Base-by-base conservation (phyloP, 35 echinoderm and acorn worm genomes). In the Holothuria glaberrima region DNA sequence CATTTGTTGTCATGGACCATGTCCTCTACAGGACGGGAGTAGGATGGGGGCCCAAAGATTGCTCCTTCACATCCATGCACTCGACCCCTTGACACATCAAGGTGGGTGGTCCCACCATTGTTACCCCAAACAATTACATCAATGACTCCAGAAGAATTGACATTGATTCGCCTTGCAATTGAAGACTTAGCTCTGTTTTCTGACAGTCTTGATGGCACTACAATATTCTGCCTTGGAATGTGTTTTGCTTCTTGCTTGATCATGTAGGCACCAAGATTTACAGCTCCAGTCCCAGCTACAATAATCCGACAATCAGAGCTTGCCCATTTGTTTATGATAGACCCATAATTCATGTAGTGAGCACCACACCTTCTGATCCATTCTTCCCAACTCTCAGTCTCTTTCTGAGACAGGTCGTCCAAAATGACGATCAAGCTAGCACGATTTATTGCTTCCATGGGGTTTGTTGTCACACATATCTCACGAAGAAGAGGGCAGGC, bases 1-100 rank as follows among this genome's bases (percentile, higher is more conserved):
- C 97, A 99, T 70, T 95, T 99, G 60, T 99, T 91, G 91, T 99
- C 97, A 80, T 99, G 93, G 27, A 99, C 93, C 82, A 99, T 89
- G 35, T 99, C 93, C 48, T 71, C 88, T 25, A 99, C 78, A 19
- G 97, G 97, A 71, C 97, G 71, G 0, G 97, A 95, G 76, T 93
- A 99, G 16, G 66, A 93, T 0, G 93, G 88, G 29, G 97, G 97
- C 29, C 97, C 97, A 91, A 91, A 95, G 45, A 99, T 95, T 22
- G 97, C 97, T 7, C 97, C 97, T 44, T 99, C 97, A 91, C 91
- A 99, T 2, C 89, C 88, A 81, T 89, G 94, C 17, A 99, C 97
- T 21, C 85, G 30, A 19, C 93, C 93, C 14, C 91, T 71, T 5
- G 83, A 76, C 18, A 99, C 38, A 60, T 99, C 97, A 36, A 73